Evolutionary conservation across 2,888 invertebrate species (phyloP), one percentile per base, ranked within the genome.

Genomic region (Phyto melanocephala): DNA sequence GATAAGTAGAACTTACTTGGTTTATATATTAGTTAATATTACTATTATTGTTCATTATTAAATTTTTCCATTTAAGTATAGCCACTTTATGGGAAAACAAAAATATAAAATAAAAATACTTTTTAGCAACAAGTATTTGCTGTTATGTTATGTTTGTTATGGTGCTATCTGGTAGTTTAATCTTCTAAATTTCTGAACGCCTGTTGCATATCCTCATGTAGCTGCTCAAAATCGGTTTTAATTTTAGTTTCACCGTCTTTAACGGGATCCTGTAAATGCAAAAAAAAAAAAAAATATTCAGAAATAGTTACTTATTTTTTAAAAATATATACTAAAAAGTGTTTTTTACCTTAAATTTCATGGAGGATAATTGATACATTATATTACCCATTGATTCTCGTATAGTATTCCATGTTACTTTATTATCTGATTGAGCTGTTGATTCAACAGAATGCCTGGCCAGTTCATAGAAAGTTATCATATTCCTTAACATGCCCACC

Each of bases 151-250:
- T 45, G 17, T 45, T 42, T 47, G 56, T 33, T 54, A 22, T 54
- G 47, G 28, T 58, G 42, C 1, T 40, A 28, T 28, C 6, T 3
- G 28, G 28, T 28, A 28, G 45, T 47, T 93, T 97, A 98, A 92
- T 99, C 99, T 93, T 99, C 99, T 89, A 99, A 93, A 93, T 98
- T 99, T 92, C 99, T 96, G 94, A 99, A 99, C 87, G 97, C 97
- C 90, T 96, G 96, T 87, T 98, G 97, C 93, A 99, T 97, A 91
- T 98, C 97, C 92, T 99, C 99, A 88, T 97, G 93, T 71, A 99
- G 93, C 89, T 98, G 98, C 91, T 99, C 99, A 91, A 97, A 99
- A 90, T 99, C 99, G 54, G 96, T 95, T 92, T 96, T 96, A 92
- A 99, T 98, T 93, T 99, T 99, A 11, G 95, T 95, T 91, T 99